Conservation (phyloP, 2,888 invertebrate genomes). For the Polydrusus cervinus region DNA sequence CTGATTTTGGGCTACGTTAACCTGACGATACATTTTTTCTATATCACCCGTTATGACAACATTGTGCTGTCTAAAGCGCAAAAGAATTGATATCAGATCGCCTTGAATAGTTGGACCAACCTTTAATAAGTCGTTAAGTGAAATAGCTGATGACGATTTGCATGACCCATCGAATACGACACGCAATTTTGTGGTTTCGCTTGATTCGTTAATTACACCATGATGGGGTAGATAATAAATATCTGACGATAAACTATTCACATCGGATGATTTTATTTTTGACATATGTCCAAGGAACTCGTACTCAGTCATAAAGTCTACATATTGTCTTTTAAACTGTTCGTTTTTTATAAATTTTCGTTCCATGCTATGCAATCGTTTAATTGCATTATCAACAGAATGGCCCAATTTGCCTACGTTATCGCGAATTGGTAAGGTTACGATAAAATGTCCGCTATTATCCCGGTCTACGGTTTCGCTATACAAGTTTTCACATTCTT, state of each 20-base stretch:
- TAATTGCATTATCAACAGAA: conserved; percentile 32
- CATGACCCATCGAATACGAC: too few relatives aligned
- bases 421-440: conserved; percentile 23
- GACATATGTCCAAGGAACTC: conserved; percentile 28
- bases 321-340: conserved; percentile 26
- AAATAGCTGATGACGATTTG: too few relatives aligned
- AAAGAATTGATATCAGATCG: too few relatives aligned
- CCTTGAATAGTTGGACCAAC: too few relatives aligned
- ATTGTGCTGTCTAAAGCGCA: too few relatives aligned
- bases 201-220: too few relatives aligned
- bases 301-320: not conserved
- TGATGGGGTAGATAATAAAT: too few relatives aligned
- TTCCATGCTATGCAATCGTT: conserved; percentile 30
- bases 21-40: too few relatives aligned
- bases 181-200: too few relatives aligned
- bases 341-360: conserved; percentile 20
- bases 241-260: conserved; percentile 1
- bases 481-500: conserved; percentile 38
- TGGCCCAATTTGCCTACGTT: conserved; percentile 22
- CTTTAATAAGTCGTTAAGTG: too few relatives aligned
- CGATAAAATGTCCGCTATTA: conserved; percentile 26
- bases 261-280: conserved; percentile 16
- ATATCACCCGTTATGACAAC: too few relatives aligned
- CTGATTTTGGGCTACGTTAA: too few relatives aligned
- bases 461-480: conserved; percentile 12